Percentiles rank a stretch among this genome's conserved stretches.
phyloP scores from a whole-genome alignment of 2,888 invertebrate genomes.

The Stenurella melanura region DNA sequence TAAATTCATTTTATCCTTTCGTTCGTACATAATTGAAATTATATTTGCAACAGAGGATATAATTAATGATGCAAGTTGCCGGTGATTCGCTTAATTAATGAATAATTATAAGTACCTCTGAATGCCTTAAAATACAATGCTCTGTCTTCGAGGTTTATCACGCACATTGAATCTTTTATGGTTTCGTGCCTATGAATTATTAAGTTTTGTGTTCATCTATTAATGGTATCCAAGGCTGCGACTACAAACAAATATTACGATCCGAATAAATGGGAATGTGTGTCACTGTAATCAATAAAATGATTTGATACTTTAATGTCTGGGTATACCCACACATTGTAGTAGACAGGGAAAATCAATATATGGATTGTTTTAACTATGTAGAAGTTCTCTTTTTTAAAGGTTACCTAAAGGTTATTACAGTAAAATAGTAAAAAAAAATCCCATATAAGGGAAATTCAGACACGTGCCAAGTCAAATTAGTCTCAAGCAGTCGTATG shows the following conservation, averaged over 20 bases:
- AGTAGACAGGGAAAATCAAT: neutral
- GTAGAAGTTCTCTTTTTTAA: neutral
- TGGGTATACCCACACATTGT: conserved; percentile 23
- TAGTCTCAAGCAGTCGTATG: too few relatives aligned
- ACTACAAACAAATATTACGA: conserved; percentile 51
- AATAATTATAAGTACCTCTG: conserved; percentile 24
- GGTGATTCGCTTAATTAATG: conserved; percentile 29
- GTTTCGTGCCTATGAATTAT: conserved; percentile 55
- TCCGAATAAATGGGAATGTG: conserved; percentile 43
- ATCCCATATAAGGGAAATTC: too few relatives aligned
- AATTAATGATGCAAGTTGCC: conserved; percentile 23
- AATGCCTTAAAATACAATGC: conserved; percentile 32
- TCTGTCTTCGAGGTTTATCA: conserved; percentile 43
- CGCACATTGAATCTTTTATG: conserved; percentile 54
- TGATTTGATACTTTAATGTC: conserved; percentile 16
- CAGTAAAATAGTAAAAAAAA: too few relatives aligned
- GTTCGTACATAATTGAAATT: conserved; percentile 12
- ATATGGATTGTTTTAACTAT: neutral
- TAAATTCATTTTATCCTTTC: conserved; percentile 3
- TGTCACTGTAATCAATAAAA: conserved; percentile 45
- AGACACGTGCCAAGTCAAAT: too few relatives aligned
- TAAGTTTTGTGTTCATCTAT: conserved; percentile 45
- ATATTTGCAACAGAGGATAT: conserved; percentile 5
- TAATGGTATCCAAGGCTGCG: conserved; percentile 51
- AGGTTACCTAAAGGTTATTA: too few relatives aligned